Evolutionary conservation across 2,113 vertebrate genomes (phyloP).

Genomic region (Anhinga anhinga): DNA sequence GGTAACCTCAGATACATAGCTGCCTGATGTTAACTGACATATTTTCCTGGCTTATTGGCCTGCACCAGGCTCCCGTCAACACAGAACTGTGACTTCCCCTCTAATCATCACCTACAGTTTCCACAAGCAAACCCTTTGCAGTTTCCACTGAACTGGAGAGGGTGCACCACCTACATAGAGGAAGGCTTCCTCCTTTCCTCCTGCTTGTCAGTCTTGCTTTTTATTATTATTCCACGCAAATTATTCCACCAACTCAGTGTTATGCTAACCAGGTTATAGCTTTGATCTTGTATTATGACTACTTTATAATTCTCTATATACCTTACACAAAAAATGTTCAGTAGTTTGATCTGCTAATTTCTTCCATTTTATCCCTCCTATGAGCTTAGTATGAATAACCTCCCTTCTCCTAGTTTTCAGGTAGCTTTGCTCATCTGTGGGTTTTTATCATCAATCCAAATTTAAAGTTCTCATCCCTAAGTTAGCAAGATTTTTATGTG

Average conservation of each 20-base stretch:
- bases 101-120: background rate
- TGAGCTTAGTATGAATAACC: background rate
- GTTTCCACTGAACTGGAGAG: background rate
- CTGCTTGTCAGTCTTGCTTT: background rate
- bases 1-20: background rate
- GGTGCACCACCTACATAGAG: background rate
- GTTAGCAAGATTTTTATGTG: background rate
- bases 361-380: background rate
- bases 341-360: background rate
- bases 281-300: background rate
- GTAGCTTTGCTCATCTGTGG: background rate
- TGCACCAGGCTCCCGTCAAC: background rate
- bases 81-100: background rate
- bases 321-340: background rate
- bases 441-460: background rate
- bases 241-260: background rate
- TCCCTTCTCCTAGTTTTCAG: background rate
- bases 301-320: background rate
- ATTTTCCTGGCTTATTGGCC: background rate
- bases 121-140: background rate
- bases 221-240: background rate
- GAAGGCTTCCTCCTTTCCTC: background rate
- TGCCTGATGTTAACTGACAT: fast-evolving
- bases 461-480: background rate
- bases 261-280: background rate